phyloP scores from a whole-genome alignment of 2,888 invertebrate species.

The Byasa hedistus region DNA sequence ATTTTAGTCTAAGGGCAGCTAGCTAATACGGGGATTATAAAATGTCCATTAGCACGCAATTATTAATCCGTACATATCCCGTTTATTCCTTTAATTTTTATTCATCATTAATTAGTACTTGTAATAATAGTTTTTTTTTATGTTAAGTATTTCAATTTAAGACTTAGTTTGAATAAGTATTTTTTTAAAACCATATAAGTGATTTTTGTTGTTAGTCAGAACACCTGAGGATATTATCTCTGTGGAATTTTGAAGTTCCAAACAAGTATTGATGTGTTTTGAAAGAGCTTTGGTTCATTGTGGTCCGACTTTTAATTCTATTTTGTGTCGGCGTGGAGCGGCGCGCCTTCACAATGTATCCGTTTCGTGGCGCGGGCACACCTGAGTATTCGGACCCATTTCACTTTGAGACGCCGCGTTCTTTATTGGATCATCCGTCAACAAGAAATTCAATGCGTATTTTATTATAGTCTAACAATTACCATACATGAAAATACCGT shows the following conservation, averaged over 20 bases:
- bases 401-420: constrained; percentile 62
- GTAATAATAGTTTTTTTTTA: no score
- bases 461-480: constrained; percentile 29
- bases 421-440: constrained; percentile 47
- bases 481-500: constrained; percentile 6
- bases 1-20: neutral
- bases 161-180: neutral
- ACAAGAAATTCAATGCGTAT: constrained; percentile 39
- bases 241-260: constrained; percentile 56
- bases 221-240: constrained; percentile 44
- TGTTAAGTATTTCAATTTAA: no score
- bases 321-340: constrained; percentile 51
- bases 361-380: constrained; percentile 47
- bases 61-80: neutral
- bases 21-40: neutral
- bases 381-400: constrained; percentile 71
- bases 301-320: constrained; percentile 71
- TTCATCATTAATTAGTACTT: neutral
- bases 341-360: constrained; percentile 60
- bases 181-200: neutral
- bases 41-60: neutral
- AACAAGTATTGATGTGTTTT: constrained; percentile 59
- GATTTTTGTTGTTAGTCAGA: constrained; percentile 31
- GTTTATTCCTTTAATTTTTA: neutral
- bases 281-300: constrained; percentile 67